phyloP scores from a whole-genome alignment of 2,113 vertebrate genomes.

The Burhinus oedicnemus region DNA sequence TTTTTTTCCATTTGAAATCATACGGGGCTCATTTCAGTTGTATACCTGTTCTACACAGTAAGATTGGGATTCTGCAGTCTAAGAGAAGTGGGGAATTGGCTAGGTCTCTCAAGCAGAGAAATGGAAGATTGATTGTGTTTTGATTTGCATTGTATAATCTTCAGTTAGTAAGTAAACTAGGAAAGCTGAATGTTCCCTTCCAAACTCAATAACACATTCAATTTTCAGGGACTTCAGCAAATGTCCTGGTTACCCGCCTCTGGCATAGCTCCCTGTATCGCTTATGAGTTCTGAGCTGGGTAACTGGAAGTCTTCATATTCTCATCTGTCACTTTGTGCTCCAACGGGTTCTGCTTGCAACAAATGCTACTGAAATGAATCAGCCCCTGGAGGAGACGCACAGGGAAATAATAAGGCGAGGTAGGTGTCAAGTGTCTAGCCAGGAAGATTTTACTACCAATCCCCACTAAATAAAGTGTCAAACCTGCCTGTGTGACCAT shows the following conservation, averaged over 20 bases:
- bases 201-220: background rate
- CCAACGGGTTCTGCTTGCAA: background rate
- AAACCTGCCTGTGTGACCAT: conserved; percentile 17
- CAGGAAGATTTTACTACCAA: conserved; percentile 33
- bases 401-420: conserved; percentile 6
- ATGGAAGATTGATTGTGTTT: background rate
- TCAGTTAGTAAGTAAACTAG: background rate
- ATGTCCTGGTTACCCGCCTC: background rate
- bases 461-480: conserved; percentile 18
- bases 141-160: background rate
- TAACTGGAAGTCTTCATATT: background rate
- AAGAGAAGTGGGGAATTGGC: background rate
- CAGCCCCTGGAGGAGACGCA: background rate
- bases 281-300: background rate
- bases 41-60: background rate
- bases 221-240: background rate
- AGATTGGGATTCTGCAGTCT: background rate
- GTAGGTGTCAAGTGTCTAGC: background rate
- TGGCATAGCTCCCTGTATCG: background rate
- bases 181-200: background rate
- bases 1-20: background rate
- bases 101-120: background rate
- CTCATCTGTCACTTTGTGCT: background rate
- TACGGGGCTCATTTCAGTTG: background rate
- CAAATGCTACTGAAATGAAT: background rate